Percentiles rank a stretch among this genome's conserved stretches.
Conservation (phyloP, 2,888 invertebrate genomes). For the Cataglyphis rosenhaueri region DNA sequence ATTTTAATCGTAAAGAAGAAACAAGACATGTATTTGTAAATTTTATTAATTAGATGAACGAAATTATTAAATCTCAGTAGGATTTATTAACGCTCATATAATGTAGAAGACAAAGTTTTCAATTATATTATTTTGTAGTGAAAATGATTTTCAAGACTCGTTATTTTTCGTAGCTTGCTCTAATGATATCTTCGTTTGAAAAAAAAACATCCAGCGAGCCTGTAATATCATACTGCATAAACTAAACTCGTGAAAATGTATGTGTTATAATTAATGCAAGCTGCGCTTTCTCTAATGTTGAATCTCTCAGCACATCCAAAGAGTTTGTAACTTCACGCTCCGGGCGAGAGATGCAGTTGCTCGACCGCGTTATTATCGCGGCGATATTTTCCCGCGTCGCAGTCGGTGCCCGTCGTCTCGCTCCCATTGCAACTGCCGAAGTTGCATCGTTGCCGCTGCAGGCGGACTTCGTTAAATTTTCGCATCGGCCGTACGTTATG, state of each 20-base stretch:
- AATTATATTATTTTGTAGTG: neutral
- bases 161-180: neutral
- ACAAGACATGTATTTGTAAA: neutral
- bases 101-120: neutral
- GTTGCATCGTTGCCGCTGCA: constrained; percentile 43
- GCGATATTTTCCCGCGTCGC: constrained; percentile 66
- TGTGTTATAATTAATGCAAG: neutral
- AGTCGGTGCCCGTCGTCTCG: constrained; percentile 54
- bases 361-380: constrained; percentile 63
- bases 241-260: neutral
- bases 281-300: neutral
- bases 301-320: neutral
- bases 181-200: neutral
- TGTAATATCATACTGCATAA: neutral
- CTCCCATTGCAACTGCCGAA: constrained; percentile 55
- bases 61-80: neutral
- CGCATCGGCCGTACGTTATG: constrained; percentile 57
- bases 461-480: constrained; percentile 66
- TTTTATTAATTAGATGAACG: neutral
- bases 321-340: constrained; percentile 1
- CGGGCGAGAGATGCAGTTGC: neutral
- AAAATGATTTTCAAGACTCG: neutral
- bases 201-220: neutral
- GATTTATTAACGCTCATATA: neutral
- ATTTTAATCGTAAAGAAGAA: constrained; percentile 56